Base-by-base conservation (phyloP, 2,113 vertebrate species). In the Syrrhaptes paradoxus region DNA sequence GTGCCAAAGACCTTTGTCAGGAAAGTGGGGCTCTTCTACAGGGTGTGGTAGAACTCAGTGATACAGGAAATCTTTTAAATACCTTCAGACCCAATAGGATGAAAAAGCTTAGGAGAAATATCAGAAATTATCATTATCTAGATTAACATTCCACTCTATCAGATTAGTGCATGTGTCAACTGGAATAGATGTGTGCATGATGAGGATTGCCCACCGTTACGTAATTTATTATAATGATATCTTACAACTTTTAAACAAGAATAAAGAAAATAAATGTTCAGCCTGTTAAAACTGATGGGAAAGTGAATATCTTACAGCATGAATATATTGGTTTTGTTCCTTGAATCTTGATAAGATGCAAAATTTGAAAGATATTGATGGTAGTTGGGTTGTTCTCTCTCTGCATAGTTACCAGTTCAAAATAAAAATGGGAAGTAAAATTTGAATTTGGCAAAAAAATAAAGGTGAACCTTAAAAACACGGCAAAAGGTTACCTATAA, bases 101-200 rank as follows among this genome's bases (percentile, higher is more conserved):
- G n/a, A 74, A 90, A 71, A 71, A 67, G 7, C 25, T 70, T 85
- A 55, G 36, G 13, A 80, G 65, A 86, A 95, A 75, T 45, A 90
- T 48, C 89, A 90, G 32, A 93, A 94, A 84, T 81, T 67, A 75
- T 71, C 67, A 83, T 90, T 91, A 92, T 76, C 63, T 67, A 74
- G 90, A 90, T 91, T 77, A 95, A 77, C 46, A 63, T 84, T 88
- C 55, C 83, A 32, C 45, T 83, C 61, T 67, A 77, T 88, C 92
- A 88, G 82, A 84, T 94, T 84, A 90, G 87, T 86, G 87, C 75
- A 74, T 78, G 55, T 77, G 92, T 88, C 85, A 93, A n/a, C 72
- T 67, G 32, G 31, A 93, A 93, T 87, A 78, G 43, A 62, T 85
- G 29, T 16, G 22, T 73, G 8, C 51, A 34, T 80, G 66, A 80